A percentile compares a stretch with the other conserved stretches of the same genome.
These are phyloP conservation scores for Silurus meridionalis DNA, from an alignment of 2,113 vertebrate species.

Conservation along the genomic window DNA sequence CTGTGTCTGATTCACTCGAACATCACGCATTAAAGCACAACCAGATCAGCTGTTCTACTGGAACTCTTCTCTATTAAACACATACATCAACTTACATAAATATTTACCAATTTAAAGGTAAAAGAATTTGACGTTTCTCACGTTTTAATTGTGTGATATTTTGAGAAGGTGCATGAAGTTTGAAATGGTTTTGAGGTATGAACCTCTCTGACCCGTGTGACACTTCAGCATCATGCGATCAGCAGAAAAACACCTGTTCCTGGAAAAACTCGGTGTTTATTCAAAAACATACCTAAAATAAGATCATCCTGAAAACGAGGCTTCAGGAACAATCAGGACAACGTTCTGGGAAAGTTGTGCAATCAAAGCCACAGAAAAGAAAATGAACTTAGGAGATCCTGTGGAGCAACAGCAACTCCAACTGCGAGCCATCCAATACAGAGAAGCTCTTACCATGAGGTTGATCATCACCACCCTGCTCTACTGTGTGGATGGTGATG, in stretches of 20 bases:
- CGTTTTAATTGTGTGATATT: no score
- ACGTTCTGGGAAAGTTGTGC: neutral
- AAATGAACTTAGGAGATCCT: neutral
- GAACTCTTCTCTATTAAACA: neutral
- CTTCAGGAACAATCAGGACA: neutral
- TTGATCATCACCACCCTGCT: neutral
- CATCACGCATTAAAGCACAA: neutral
- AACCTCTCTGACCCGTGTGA: neutral
- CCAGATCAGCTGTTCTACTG: neutral
- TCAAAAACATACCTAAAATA: neutral
- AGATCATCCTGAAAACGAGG: neutral
- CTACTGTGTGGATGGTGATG: neutral
- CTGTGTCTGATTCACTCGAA: neutral
- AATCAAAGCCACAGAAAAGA: neutral
- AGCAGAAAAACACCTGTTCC: neutral
- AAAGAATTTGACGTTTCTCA: no score
- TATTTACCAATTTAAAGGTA: neutral
- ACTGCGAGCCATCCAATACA: neutral
- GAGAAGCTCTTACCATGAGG: neutral
- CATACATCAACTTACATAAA: neutral
- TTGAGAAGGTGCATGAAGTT: no score
- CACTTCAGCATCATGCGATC: neutral
- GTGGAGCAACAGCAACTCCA: neutral
- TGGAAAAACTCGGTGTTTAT: neutral
- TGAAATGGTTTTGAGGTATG: no score